A percentile compares a stretch with the other conserved stretches of the same genome.
phyloP scores from a whole-genome alignment of 2,888 invertebrate genomes.

The Eupithecia centaureata region DNA sequence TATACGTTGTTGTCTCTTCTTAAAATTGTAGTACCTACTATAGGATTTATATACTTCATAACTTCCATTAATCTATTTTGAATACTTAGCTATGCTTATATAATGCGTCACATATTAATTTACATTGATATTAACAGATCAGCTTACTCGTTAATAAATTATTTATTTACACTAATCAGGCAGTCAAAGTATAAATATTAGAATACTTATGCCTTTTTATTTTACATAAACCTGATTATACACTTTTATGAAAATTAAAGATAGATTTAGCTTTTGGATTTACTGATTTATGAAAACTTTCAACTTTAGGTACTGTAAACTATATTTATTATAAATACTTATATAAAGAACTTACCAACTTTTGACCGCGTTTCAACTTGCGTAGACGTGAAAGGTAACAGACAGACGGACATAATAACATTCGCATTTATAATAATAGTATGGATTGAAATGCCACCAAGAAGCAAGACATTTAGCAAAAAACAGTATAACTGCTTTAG shows the following conservation, averaged over 20 bases:
- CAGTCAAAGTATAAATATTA: background rate
- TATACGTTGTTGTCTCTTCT: background rate
- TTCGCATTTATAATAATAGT: background rate
- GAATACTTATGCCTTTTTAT: background rate
- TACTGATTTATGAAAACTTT: no score
- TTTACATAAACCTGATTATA: background rate
- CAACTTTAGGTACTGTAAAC: background rate
- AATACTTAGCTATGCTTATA: background rate
- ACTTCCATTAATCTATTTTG: background rate
- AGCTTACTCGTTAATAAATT: slow-evolving; percentile 3
- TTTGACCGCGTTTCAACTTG: no score
- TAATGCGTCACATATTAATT: slow-evolving; percentile 48
- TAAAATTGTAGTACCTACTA: background rate
- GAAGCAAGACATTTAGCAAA: background rate
- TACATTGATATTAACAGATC: slow-evolving; percentile 55
- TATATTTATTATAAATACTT: background rate
- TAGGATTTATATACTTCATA: background rate
- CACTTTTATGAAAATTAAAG: background rate
- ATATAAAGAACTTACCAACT: no score
- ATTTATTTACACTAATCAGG: background rate
- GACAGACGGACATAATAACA: background rate
- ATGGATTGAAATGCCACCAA: background rate
- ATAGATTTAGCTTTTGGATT: background rate
- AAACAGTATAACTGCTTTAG: background rate
- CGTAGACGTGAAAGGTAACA: background rate